Base-by-base conservation (phyloP, 2,113 vertebrate genomes). In the Rutilus rutilus region DNA sequence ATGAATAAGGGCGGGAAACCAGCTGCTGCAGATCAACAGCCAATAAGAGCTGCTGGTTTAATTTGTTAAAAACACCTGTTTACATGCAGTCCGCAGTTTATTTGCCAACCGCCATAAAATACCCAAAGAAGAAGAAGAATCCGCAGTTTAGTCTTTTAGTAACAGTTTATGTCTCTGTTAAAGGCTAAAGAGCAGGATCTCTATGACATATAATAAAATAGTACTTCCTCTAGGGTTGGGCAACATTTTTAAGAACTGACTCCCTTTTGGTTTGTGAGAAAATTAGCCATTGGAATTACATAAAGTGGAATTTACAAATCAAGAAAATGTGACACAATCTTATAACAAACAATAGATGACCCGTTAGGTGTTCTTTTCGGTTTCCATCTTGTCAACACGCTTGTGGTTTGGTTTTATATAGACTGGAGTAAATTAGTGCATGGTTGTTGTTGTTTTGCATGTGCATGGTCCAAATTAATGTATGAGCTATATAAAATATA, bases 1-100 rank as follows among this genome's bases (percentile, higher is more conserved):
- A 80, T 2, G 74, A 64, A 73, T 36, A 7, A 85, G 71, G 82
- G 90, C 89, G 87, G 90, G 91, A 89, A 89, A 86, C 39, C 33
- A 73, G 81, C 81, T 73, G 47, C 15, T 33, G 62, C 42, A 10
- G 17, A 79, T 60, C 33, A 60, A 17, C 33, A 62, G 59, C 78
- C 78, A 59, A 79, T 80, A 11, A 65, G 42, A 30, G 33, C 25
- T 23, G 42, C 17, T 17, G 6, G 42, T 50, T 47, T 30, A 6
- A 82, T 52, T 21, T 11, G 50, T 71, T 23, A 9, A 71, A 71
- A 71, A 71, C 4, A 39, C 4, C 2, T 69, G 8, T 57, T 71
- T 39, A 39, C 19, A 69, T 36, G 30, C 17, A 39, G 1, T 69
- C 33, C 17, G 8, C 6, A 4, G 65, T 36, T 67, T 67, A 42